These are phyloP conservation scores for Montipora cactus DNA, from an alignment of 64 coral and sea anemone species.

Conservation along the genomic window DNA sequence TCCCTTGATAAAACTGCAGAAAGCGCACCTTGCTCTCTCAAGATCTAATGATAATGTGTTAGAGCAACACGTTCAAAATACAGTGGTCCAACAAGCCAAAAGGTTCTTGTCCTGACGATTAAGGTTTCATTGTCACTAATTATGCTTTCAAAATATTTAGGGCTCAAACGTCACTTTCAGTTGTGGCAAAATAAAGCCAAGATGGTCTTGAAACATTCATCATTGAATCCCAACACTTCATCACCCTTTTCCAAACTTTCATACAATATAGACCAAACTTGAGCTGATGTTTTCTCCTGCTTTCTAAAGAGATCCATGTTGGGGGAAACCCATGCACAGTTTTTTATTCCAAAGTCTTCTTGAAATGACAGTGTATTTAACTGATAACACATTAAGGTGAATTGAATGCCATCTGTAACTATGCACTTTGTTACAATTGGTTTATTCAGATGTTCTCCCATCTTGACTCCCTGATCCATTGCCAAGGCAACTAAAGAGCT, in stretches of 20 bases:
- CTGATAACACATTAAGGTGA: constrained; percentile 92
- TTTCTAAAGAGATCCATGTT: constrained; percentile 55
- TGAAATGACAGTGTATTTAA: constrained; percentile 95
- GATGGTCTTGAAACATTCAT: constrained; percentile 74
- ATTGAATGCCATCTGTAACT: constrained; percentile 81
- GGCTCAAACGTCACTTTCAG: background rate
- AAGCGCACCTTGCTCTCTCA: too few species aligned
- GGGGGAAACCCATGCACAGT: constrained; percentile 79
- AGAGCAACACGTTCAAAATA: too few species aligned
- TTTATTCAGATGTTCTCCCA: constrained; percentile 78
- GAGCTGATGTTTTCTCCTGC: constrained; percentile 32
- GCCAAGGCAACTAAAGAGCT: constrained; percentile 75
- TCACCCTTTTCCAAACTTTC: constrained; percentile 53
- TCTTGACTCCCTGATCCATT: constrained; percentile 53
- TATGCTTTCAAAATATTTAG: too few species aligned
- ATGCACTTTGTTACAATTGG: constrained; percentile 86
- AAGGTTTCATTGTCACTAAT: too few species aligned
- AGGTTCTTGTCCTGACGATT: too few species aligned
- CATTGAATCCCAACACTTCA: constrained; percentile 48
- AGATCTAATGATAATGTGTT: too few species aligned
- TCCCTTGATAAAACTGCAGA: too few species aligned
- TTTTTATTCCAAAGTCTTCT: constrained; percentile 94
- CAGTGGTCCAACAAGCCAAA: too few species aligned
- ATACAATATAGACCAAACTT: constrained; percentile 42
- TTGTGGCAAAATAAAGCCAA: constrained; percentile 64